These are phyloP conservation scores for Psylliodes chrysocephalus DNA, from an alignment of 2,888 invertebrate genomes.

Conservation along the genomic window DNA sequence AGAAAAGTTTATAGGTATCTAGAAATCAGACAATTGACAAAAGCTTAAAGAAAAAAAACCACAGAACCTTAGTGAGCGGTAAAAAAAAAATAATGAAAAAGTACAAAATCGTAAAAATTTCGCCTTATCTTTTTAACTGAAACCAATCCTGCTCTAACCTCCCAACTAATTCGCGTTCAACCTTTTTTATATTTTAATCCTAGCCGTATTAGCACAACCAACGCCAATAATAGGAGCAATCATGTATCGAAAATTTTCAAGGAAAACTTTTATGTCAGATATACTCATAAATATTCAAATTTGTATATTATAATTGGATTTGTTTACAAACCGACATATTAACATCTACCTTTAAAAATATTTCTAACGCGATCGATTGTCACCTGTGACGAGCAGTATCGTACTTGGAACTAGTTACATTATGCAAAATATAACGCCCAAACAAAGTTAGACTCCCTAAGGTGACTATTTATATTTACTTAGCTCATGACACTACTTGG, in stretches of 20 bases:
- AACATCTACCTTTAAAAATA: background rate
- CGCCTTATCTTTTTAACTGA: background rate
- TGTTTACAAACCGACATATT: slow-evolving; percentile 15
- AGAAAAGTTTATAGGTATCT: too few relatives aligned
- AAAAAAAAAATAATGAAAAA: too few relatives aligned
- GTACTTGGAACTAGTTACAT: too few relatives aligned
- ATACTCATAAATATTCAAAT: slow-evolving; percentile 24
- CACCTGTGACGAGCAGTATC: background rate
- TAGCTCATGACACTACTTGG: too few relatives aligned
- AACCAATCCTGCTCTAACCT: background rate
- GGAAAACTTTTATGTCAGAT: slow-evolving; percentile 20
- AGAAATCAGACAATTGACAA: too few relatives aligned
- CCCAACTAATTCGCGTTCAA: background rate
- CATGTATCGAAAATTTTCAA: slow-evolving; percentile 23
- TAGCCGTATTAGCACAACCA: slow-evolving; percentile 11
- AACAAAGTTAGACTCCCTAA: too few relatives aligned
- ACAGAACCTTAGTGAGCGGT: too few relatives aligned
- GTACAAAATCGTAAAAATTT: too few relatives aligned
- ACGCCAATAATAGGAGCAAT: slow-evolving; percentile 28
- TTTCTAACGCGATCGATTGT: background rate
- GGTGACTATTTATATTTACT: too few relatives aligned
- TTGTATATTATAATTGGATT: slow-evolving; percentile 12
- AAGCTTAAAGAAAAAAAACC: too few relatives aligned
- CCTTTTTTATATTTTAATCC: slow-evolving; percentile 1
- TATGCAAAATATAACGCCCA: too few relatives aligned